Evolutionary conservation across 37 sponge, comb jelly and placozoan genomes (phyloP).

Genomic region (Ianthella basta): DNA sequence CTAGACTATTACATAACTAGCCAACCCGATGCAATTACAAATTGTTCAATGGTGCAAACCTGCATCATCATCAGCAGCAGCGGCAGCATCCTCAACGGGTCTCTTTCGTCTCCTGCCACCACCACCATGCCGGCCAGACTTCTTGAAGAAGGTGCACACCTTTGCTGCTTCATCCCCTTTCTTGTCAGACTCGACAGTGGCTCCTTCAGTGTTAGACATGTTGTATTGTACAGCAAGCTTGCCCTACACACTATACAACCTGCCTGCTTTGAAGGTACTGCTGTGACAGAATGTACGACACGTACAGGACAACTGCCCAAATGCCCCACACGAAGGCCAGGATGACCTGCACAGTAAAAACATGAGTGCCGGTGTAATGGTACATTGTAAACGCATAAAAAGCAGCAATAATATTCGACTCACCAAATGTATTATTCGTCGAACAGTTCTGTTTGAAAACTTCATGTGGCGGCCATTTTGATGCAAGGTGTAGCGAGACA

Average conservation of each 20-base stretch:
- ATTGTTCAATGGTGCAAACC: not conserved
- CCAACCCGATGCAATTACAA: too few species aligned
- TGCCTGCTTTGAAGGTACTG: constrained; percentile 15
- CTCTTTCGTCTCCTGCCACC: constrained; percentile 45
- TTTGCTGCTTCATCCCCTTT: constrained; percentile 1
- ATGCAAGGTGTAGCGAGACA: too few species aligned
- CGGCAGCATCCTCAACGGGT: constrained; percentile 34
- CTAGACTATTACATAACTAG: too few species aligned
- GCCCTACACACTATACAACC: not conserved
- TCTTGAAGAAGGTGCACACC: constrained; percentile 75
- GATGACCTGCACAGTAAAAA: constrained; percentile 16
- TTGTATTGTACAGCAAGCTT: not conserved
- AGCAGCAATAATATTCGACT: not conserved
- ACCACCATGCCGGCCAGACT: constrained; percentile 23
- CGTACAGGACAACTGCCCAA: constrained; percentile 56
- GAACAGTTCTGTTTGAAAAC: not conserved
- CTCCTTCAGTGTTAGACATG: not conserved
- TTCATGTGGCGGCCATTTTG: not conserved
- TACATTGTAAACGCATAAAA: not conserved
- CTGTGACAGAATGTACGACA: constrained; percentile 42
- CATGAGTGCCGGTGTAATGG: not conserved
- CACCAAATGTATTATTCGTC: not conserved
- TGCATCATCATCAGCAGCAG: constrained; percentile 34
- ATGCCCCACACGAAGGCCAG: constrained; percentile 22
- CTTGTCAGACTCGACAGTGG: not conserved